These are phyloP conservation scores for Reticulitermes lucifugus DNA, from an alignment of 2,888 invertebrate genomes.

Conservation along the genomic window DNA sequence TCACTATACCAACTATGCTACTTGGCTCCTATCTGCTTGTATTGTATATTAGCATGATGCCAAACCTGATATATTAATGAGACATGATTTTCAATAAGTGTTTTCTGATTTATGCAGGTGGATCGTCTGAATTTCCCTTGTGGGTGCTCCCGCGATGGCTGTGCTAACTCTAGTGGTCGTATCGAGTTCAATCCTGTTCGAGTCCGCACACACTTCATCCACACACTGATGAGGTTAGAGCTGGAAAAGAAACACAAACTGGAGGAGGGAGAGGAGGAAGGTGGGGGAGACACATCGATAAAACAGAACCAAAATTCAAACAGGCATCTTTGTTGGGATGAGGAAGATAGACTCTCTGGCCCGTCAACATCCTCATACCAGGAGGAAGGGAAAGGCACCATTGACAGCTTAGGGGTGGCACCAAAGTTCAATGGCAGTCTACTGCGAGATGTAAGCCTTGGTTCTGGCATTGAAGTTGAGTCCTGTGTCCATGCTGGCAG, in stretches of 20 bases:
- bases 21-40: no score
- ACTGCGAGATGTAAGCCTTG: conserved; percentile 53
- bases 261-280: conserved; percentile 48
- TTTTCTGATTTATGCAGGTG: conserved; percentile 68
- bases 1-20: no score
- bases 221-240: conserved; percentile 93
- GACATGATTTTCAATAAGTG: background rate
- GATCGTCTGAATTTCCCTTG: conserved; percentile 97
- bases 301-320: conserved; percentile 22
- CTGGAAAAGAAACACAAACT: conserved; percentile 82
- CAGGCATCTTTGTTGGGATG: conserved; percentile 46
- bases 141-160: conserved; percentile 94
- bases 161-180: conserved; percentile 91
- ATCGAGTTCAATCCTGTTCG: conserved; percentile 97
- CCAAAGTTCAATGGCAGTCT: conserved; percentile 49
- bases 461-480: conserved; percentile 71
- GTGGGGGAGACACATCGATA: background rate
- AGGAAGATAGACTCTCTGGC: conserved; percentile 30
- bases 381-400: conserved; percentile 20
- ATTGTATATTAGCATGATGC: no score
- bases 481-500: conserved; percentile 74
- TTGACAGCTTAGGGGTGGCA: background rate
- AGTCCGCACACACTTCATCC: conserved; percentile 96
- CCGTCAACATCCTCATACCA: conserved; percentile 14
- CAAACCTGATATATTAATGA: no score